A percentile compares a stretch with the other conserved stretches of the same genome.
phyloP scores from a whole-genome alignment of 2,888 invertebrate genomes.

The Minunthozetes semirufus region DNA sequence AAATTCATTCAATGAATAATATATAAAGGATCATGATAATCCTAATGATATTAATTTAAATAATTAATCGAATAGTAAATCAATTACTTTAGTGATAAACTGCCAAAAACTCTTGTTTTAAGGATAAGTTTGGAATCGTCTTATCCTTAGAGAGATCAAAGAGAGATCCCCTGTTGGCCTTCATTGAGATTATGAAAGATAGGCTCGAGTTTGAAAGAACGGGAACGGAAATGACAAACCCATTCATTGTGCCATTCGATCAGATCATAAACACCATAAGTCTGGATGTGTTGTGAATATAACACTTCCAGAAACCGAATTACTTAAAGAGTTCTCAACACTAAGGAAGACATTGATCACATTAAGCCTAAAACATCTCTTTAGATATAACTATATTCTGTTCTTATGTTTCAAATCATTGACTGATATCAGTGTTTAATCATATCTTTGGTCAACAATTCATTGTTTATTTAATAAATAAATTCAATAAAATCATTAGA shows the following conservation, averaged over 20 bases:
- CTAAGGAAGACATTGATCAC: not conserved
- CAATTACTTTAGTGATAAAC: too few relatives aligned
- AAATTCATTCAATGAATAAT: too few relatives aligned
- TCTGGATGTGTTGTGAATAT: not conserved
- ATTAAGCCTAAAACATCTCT: not conserved
- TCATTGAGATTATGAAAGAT: not conserved
- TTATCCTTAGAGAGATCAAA: not conserved
- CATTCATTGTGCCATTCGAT: conserved; percentile 2
- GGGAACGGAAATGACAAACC: conserved; percentile 14
- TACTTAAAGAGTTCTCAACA: not conserved
- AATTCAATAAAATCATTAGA: too few relatives aligned
- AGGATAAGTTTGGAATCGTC: too few relatives aligned
- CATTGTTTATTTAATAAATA: too few relatives aligned
- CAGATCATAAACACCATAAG: not conserved
- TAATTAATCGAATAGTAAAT: too few relatives aligned
- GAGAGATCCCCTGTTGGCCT: not conserved
- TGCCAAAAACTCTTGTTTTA: too few relatives aligned
- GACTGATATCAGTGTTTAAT: not conserved
- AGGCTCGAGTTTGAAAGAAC: not conserved
- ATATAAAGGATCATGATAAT: too few relatives aligned
- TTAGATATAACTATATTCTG: not conserved
- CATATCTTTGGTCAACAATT: too few relatives aligned
- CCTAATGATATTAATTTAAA: too few relatives aligned
- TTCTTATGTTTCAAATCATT: not conserved
- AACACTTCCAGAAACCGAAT: conserved; percentile 1